Base-by-base conservation (phyloP, 2,797 vertebrate species). In the Coilia nasus region DNA sequence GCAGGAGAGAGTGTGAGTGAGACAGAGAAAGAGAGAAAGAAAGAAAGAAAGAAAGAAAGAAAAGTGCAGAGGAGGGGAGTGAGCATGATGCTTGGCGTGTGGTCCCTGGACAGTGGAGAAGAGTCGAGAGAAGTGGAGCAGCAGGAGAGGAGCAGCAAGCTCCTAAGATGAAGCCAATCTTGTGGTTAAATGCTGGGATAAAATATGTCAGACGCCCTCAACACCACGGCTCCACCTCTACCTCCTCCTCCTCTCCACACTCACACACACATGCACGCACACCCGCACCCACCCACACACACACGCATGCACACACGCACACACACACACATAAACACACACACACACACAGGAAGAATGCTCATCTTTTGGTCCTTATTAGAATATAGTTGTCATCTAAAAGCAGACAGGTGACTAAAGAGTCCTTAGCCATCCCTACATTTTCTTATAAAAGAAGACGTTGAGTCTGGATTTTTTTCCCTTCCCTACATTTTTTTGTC, bases 121-220 rank as follows among this genome's bases (percentile, higher is more conserved):
- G 64, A 21, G 71, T 3, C 2, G 71, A 25, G 23, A 6, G 28
- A 28, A 71, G 25, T 0, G 19, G 31, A 78, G 71, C 5, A 31
- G n/a, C n/a, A n/a, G n/a, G n/a, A n/a, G n/a, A n/a, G n/a, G n/a
- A n/a, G n/a, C n/a, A 44, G 6, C 4, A 14, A 25, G 62, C 15
- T 31, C 28, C 54, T 81, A 81, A 59, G 80, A 82, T 60, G 60
- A 41, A 81, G 60, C 67, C 71, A 78, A 35, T n/a, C 14, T 44
- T 85, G 85, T 85, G 85, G 82, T 88, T 89, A 86, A 85, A 83
- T 87, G 82, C 83, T 85, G 87, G 82, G 82, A 85, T 87, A 82
- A 84, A 83, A n/a, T 82, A 86, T 83, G 88, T 86, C 85, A 83
- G 88, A 87, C 82, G 46, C 81, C 85, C 83, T 85, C 56, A 82